Percentiles rank a stretch among this genome's conserved stretches.
These are phyloP conservation scores for Epinephelus lanceolatus DNA, from an alignment of 2,113 vertebrate genomes.

Conservation along the genomic window DNA sequence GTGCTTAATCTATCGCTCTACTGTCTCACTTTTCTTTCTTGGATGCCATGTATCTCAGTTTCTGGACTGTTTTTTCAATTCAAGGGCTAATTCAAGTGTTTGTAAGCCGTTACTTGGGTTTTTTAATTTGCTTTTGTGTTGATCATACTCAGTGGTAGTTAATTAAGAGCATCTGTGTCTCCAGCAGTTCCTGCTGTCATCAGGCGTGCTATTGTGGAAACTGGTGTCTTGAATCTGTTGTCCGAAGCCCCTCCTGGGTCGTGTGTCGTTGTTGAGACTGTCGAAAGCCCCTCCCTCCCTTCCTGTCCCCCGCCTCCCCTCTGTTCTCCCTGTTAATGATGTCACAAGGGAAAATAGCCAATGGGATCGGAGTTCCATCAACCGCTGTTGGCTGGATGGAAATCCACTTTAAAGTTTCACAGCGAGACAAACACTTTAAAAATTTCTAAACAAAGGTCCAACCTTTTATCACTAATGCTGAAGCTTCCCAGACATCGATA, in stretches of 20 bases:
- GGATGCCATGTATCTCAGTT: slow-evolving; percentile 66
- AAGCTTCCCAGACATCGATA: slow-evolving; percentile 57
- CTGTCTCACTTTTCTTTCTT: slow-evolving; percentile 53
- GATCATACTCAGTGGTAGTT: slow-evolving; percentile 52
- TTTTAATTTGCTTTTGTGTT: slow-evolving; percentile 60
- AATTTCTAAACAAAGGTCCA: slow-evolving; percentile 16
- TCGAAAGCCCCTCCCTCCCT: slow-evolving; percentile 28
- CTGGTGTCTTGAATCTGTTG: slow-evolving; percentile 67
- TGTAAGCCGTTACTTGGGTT: slow-evolving; percentile 62
- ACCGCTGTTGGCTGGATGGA: slow-evolving; percentile 46
- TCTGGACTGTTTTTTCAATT: slow-evolving; percentile 81
- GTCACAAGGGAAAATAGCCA: slow-evolving; percentile 76
- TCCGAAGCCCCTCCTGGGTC: slow-evolving; percentile 53
- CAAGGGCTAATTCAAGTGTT: slow-evolving; percentile 87
- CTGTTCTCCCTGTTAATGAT: slow-evolving; percentile 57
- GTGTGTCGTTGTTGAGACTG: slow-evolving; percentile 39
- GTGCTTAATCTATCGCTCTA: slow-evolving; percentile 42
- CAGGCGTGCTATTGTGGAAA: slow-evolving; percentile 69
- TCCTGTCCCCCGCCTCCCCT: neutral
- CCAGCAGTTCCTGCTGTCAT: slow-evolving; percentile 56
- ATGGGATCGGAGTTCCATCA: slow-evolving; percentile 50
- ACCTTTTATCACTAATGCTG: slow-evolving; percentile 56
- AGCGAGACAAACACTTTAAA: slow-evolving; percentile 19
- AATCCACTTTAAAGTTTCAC: slow-evolving; percentile 40
- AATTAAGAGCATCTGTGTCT: slow-evolving; percentile 55